Percentiles rank a stretch among this genome's conserved stretches.
These are phyloP conservation scores for Rhea pennata DNA, from an alignment of 2,113 vertebrate species.

Conservation along the genomic window DNA sequence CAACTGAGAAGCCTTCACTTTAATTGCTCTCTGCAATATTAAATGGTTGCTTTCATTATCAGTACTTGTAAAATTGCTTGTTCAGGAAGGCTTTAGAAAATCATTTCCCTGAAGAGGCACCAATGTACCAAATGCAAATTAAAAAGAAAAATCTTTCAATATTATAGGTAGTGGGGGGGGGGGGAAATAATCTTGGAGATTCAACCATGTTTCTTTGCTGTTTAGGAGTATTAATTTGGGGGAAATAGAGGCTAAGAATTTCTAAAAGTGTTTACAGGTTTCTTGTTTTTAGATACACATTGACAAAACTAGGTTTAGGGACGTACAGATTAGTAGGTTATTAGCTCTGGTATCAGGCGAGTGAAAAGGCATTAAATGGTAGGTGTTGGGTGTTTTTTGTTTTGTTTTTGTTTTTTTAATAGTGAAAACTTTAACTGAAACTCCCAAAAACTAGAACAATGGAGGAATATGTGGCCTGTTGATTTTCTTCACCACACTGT, in stretches of 20 bases:
- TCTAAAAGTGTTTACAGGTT: background rate
- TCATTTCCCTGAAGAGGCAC: constrained; percentile 2
- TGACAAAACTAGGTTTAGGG: background rate
- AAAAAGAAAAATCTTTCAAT: background rate
- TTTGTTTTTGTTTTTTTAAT: background rate
- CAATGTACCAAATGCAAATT: constrained; percentile 17
- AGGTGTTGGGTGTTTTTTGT: background rate
- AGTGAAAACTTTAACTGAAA: background rate
- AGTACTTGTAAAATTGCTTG: constrained; percentile 6
- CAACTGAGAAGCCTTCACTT: background rate
- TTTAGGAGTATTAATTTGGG: background rate
- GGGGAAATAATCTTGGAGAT: background rate
- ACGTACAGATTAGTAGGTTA: background rate
- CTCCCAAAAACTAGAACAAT: background rate
- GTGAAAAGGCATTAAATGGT: background rate
- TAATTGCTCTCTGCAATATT: background rate
- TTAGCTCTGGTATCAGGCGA: background rate
- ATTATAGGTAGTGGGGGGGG: background rate
- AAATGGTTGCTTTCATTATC: background rate
- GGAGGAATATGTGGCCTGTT: background rate
- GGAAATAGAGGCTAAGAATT: background rate
- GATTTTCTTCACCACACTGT: background rate
- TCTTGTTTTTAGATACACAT: background rate
- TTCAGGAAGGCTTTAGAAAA: constrained; percentile 16
- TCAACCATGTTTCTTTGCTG: background rate